These are phyloP conservation scores for Diprion similis DNA, from an alignment of 1,140 invertebrate species.

Conservation along the genomic window DNA sequence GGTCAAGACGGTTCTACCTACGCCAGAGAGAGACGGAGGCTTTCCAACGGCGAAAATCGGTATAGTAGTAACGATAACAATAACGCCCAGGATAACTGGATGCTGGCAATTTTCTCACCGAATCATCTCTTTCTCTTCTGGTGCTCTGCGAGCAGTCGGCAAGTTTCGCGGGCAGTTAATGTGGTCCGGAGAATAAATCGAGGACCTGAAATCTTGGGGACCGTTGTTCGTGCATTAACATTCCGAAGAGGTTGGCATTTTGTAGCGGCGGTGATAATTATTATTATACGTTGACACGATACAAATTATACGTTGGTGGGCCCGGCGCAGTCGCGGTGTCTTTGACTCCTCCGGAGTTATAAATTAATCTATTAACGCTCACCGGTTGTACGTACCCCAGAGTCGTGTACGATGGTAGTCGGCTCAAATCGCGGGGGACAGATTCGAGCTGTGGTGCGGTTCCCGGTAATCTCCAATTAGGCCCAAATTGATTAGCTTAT, in stretches of 20 bases:
- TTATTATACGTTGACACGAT: slow-evolving; percentile 42
- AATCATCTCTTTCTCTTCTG: no score
- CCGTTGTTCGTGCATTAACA: slow-evolving; percentile 44
- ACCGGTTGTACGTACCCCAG: slow-evolving; percentile 30
- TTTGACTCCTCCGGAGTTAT: slow-evolving; percentile 56
- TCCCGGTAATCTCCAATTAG: slow-evolving; percentile 56
- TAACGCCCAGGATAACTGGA: no score
- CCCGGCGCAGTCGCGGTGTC: slow-evolving; percentile 44
- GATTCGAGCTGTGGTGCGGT: not conserved
- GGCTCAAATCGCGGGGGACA: not conserved
- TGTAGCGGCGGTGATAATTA: slow-evolving; percentile 38
- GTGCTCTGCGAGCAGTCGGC: no score
- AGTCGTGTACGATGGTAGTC: not conserved
- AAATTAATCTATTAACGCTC: slow-evolving; percentile 60
- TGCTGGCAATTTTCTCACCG: no score
- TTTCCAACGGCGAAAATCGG: no score
- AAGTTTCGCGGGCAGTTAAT: not conserved
- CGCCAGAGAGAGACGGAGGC: no score
- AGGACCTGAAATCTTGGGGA: not conserved
- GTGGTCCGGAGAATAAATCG: not conserved
- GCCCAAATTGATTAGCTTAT: slow-evolving; percentile 56
- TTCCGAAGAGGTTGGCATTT: slow-evolving; percentile 47
- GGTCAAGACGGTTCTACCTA: no score
- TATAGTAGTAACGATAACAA: no score
- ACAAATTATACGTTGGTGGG: slow-evolving; percentile 50